phyloP scores from a whole-genome alignment of 2,113 vertebrate species.

The Erythrocercus mccallii region DNA sequence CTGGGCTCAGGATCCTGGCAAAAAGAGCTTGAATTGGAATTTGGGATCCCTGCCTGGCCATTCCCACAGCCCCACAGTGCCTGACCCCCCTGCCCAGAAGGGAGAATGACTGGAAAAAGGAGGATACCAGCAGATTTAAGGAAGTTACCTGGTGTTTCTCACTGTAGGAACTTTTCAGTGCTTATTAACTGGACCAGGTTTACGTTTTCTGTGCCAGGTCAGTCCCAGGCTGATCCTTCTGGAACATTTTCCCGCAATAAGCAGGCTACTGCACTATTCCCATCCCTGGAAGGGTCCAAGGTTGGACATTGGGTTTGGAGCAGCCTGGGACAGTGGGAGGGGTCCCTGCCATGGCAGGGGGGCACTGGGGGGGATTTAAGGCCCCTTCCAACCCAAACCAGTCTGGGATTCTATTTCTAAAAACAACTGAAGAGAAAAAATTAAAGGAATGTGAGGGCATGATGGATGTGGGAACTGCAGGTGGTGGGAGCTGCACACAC shows the following conservation, averaged over 20 bases:
- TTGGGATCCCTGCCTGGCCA: not conserved
- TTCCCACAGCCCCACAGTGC: not conserved
- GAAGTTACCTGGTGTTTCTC: not conserved
- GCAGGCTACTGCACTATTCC: rapidly evolving
- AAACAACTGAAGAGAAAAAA: not conserved
- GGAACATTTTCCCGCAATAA: not conserved
- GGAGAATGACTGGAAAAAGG: not conserved
- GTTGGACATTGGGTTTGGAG: not conserved
- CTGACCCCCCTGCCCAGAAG: not conserved
- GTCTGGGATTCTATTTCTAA: not conserved
- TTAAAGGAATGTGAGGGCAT: not conserved
- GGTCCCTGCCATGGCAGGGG: not conserved
- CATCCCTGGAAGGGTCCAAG: not conserved
- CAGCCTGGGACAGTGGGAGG: not conserved
- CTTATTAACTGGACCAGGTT: not conserved
- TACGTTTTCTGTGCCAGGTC: not conserved
- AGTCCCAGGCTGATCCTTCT: not conserved
- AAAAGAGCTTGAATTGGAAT: not conserved
- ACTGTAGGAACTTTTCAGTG: not conserved
- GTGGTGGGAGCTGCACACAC: not conserved
- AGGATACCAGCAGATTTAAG: rapidly evolving
- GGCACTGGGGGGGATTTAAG: rapidly evolving
- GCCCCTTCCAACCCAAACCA: not conserved
- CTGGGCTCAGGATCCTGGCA: not conserved
- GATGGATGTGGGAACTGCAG: rapidly evolving